These are phyloP conservation scores for Allygus modestus DNA, from an alignment of 2,888 invertebrate species.

Conservation along the genomic window DNA sequence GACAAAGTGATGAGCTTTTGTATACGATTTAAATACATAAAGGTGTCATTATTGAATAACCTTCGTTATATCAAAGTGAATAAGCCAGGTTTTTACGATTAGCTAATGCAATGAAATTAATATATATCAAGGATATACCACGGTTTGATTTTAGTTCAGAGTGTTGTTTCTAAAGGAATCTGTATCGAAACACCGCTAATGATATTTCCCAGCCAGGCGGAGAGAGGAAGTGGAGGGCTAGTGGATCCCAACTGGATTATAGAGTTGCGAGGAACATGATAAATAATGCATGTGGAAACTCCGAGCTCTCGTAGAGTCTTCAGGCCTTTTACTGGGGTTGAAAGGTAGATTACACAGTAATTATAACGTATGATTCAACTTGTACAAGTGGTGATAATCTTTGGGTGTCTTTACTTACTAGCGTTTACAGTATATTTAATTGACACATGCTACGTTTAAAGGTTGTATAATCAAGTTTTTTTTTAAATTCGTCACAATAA, in stretches of 20 bases:
- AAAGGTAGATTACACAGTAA: neutral
- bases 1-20: too few species aligned
- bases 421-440: too few species aligned
- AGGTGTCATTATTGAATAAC: too few species aligned
- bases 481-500: too few species aligned
- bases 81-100: too few species aligned
- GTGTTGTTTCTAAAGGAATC: neutral
- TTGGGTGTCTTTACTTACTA: too few species aligned
- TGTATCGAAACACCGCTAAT: neutral
- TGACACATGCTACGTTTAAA: too few species aligned
- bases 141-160: neutral
- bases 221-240: neutral
- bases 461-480: too few species aligned
- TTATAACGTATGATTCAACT: neutral
- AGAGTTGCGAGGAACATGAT: constrained; percentile 25
- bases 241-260: constrained; percentile 21
- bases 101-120: too few species aligned
- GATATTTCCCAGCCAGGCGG: neutral
- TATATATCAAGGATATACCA: too few species aligned
- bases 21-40: too few species aligned
- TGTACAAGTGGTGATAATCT: neutral
- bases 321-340: neutral
- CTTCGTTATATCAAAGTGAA: too few species aligned
- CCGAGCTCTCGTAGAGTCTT: neutral
- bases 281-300: constrained; percentile 19